Evolutionary conservation across 2,113 vertebrate species (phyloP).

Genomic region (Megaceryle torquata): DNA sequence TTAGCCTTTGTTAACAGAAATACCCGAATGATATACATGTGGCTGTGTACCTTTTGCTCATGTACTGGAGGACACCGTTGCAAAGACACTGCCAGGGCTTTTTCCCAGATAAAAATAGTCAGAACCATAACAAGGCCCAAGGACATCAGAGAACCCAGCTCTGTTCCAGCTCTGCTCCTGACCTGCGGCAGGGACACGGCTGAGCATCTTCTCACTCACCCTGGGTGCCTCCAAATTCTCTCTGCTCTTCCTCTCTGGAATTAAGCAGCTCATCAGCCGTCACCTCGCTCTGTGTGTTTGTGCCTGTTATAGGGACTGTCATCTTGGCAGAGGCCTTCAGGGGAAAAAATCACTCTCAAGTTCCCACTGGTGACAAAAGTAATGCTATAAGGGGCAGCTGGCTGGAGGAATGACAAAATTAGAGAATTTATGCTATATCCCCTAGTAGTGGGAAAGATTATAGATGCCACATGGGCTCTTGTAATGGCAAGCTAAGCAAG

Average conservation of each 20-base stretch:
- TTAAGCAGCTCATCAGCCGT: neutral
- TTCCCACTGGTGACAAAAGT: neutral
- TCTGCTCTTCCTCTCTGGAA: neutral
- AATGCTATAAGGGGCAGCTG: neutral
- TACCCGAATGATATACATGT: neutral
- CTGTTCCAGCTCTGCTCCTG: neutral
- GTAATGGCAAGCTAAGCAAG: constrained; percentile 12
- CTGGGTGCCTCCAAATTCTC: neutral
- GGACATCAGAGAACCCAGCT: neutral
- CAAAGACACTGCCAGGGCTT: neutral
- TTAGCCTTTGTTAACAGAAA: neutral
- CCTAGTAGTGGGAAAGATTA: neutral
- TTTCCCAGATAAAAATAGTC: neutral
- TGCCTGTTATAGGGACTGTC: neutral
- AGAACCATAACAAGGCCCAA: neutral
- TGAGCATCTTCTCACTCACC: neutral
- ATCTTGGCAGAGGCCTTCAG: neutral
- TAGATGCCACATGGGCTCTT: neutral
- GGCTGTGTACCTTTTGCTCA: neutral
- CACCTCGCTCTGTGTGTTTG: neutral
- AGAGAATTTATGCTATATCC: neutral
- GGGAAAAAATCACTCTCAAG: neutral
- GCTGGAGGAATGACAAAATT: neutral
- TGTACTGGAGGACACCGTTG: neutral
- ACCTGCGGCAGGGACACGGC: rapidly evolving